A percentile compares a stretch with the other conserved stretches of the same genome.
phyloP scores from a whole-genome alignment of 2,797 vertebrate genomes.

The Oreochromis mossambicus region DNA sequence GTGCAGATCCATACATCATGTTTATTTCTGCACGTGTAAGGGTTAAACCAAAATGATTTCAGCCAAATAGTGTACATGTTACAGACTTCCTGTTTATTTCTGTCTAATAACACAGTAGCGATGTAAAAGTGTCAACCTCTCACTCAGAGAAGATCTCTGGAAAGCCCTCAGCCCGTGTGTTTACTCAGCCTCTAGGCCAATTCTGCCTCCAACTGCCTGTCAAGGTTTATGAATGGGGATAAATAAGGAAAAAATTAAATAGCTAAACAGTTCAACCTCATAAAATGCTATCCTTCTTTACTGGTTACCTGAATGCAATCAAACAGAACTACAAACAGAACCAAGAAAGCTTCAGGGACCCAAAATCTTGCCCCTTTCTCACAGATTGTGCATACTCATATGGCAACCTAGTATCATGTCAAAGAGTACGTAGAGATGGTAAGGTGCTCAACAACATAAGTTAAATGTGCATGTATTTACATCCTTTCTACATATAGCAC shows the following conservation, averaged over 20 bases:
- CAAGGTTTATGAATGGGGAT: not conserved
- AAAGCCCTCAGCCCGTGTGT: not conserved
- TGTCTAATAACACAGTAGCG: not conserved
- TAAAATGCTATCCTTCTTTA: not conserved
- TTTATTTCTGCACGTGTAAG: constrained; percentile 1
- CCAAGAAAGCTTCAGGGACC: not conserved
- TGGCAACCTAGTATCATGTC: not conserved
- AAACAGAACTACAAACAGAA: not conserved
- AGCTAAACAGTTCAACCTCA: not conserved
- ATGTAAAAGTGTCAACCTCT: not conserved
- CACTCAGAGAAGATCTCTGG: not conserved
- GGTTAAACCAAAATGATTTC: not conserved
- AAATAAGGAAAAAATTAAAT: not conserved
- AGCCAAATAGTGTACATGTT: not conserved
- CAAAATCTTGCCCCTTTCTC: not conserved
- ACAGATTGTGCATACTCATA: not conserved
- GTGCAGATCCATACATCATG: not conserved
- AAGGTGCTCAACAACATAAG: not conserved
- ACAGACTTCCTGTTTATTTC: not conserved
- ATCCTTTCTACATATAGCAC: not conserved
- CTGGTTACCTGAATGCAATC: not conserved
- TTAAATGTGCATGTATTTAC: not conserved
- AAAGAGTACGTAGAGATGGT: not conserved
- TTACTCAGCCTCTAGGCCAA: not conserved
- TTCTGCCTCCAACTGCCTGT: not conserved